phyloP scores from a whole-genome alignment of 2,888 invertebrate genomes.

The Pristionchus mayeri region DNA sequence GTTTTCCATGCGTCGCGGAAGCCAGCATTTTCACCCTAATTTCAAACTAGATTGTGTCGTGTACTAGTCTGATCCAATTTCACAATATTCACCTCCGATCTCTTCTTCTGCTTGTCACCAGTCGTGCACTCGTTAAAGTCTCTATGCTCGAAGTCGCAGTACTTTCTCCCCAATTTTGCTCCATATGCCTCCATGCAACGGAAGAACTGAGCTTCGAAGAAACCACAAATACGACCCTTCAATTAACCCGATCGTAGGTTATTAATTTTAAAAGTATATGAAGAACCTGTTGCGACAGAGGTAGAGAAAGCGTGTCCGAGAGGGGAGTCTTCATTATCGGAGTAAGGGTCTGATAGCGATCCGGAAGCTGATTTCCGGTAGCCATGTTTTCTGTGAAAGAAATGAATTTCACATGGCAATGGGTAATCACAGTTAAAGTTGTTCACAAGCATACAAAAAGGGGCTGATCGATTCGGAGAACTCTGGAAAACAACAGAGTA shows the following conservation, averaged over 20 bases:
- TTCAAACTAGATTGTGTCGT: too few species aligned
- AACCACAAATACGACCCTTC: constrained; percentile 67
- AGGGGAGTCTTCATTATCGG: constrained; percentile 67
- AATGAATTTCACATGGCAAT: too few species aligned
- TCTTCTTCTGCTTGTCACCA: constrained; percentile 69
- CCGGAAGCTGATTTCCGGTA: constrained; percentile 67
- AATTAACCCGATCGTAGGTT: constrained; percentile 23
- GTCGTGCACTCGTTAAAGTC: constrained; percentile 73
- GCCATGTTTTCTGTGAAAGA: too few species aligned
- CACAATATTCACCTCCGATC: constrained; percentile 49
- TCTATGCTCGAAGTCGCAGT: constrained; percentile 75
- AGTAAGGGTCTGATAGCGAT: constrained; percentile 61
- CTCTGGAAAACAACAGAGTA: too few species aligned
- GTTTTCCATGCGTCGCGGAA: too few species aligned
- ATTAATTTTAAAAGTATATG: not conserved
- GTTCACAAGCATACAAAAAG: too few species aligned
- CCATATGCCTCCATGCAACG: constrained; percentile 75
- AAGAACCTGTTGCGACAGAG: constrained; percentile 67
- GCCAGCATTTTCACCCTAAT: too few species aligned
- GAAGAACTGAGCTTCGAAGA: constrained; percentile 74
- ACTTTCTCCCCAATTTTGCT: constrained; percentile 71
- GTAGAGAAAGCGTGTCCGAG: constrained; percentile 65
- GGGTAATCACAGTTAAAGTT: too few species aligned
- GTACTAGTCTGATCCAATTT: too few species aligned
- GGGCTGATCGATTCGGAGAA: too few species aligned